These are phyloP conservation scores for Meloidogyne floridensis DNA, from an alignment of 1,140 invertebrate species.

Conservation along the genomic window DNA sequence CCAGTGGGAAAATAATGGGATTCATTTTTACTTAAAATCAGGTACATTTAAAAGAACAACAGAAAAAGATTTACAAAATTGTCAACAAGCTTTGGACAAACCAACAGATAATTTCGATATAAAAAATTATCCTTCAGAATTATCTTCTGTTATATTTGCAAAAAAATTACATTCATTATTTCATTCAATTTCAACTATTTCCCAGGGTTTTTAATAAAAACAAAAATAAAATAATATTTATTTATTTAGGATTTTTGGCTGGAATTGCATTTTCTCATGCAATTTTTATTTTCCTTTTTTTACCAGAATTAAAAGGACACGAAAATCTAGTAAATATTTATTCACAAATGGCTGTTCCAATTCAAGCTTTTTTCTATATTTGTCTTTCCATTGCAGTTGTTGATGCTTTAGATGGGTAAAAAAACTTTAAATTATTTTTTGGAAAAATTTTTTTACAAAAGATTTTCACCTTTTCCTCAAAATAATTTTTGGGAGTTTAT, in stretches of 20 bases:
- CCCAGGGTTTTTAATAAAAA: not conserved
- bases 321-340: not conserved
- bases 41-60: conserved; percentile 7
- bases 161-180: not conserved
- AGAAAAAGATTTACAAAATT: not conserved
- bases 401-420: conserved; percentile 21
- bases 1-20: too few relatives aligned
- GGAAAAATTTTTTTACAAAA: not conserved
- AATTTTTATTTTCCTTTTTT: conserved; percentile 16
- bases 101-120: not conserved
- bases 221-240: not conserved
- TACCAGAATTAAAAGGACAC: not conserved
- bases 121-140: conserved; percentile 3
- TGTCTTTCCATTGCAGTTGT: conserved; percentile 17
- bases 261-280: conserved; percentile 27
- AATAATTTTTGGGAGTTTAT: not conserved
- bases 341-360: not conserved
- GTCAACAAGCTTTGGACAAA: not conserved
- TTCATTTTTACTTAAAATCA: not conserved
- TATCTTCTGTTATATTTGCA: conserved; percentile 1
- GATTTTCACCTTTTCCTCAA: not conserved
- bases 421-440: not conserved
- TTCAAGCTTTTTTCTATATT: conserved; percentile 25
- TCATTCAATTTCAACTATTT: not conserved
- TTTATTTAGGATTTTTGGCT: conserved; percentile 21